Evolutionary conservation across 2,888 invertebrate species (phyloP).

Genomic region (Iphiclides podalirius): DNA sequence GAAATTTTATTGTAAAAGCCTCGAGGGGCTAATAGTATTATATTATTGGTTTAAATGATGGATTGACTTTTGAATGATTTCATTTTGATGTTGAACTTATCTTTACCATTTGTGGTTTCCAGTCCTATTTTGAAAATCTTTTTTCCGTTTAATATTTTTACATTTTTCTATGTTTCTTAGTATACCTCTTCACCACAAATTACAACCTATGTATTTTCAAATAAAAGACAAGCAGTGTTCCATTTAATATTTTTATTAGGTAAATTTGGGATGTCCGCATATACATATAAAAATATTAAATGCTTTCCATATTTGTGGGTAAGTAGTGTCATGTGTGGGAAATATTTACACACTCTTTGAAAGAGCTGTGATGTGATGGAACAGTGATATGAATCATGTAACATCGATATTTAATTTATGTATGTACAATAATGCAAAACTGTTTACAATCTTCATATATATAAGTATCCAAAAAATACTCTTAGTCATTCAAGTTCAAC

Average conservation of each 20-base stretch:
- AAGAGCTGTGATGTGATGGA: slow-evolving; percentile 45
- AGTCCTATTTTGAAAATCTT: no score
- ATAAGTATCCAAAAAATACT: slow-evolving; percentile 58
- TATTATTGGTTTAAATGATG: no score
- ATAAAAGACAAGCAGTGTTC: slow-evolving; percentile 28
- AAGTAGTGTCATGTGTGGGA: slow-evolving; percentile 57
- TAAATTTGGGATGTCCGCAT: slow-evolving; percentile 52
- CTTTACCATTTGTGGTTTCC: no score
- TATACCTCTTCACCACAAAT: no score
- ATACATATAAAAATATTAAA: slow-evolving; percentile 79
- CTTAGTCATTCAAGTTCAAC: slow-evolving; percentile 36
- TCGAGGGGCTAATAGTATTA: no score
- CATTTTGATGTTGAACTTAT: no score
- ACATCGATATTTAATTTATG: slow-evolving; percentile 13
- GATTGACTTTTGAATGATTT: no score
- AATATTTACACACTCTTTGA: slow-evolving; percentile 56
- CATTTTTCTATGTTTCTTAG: no score
- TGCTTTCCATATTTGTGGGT: slow-evolving; percentile 58
- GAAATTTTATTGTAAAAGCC: no score
- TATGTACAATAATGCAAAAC: slow-evolving; percentile 56
- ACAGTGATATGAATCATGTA: slow-evolving; percentile 42
- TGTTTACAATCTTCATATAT: slow-evolving; percentile 28
- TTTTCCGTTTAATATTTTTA: no score
- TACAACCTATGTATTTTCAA: no score
- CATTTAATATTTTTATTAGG: slow-evolving; percentile 79